Percentiles rank a stretch among this genome's conserved stretches.
Conservation (phyloP, 2,797 vertebrate genomes). For the Sylvia borin region DNA sequence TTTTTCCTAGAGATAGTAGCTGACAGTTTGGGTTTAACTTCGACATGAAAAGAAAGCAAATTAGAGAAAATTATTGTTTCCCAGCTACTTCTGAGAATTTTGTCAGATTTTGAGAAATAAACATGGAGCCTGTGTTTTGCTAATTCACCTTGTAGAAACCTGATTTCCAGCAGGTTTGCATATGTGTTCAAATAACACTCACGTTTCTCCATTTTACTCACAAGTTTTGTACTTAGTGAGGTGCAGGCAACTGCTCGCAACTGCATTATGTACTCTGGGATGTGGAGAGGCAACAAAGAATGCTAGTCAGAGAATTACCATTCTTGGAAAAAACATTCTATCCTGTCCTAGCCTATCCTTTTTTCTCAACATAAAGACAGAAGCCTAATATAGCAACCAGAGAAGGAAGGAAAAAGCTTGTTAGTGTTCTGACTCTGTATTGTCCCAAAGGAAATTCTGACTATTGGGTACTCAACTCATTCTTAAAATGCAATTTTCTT, state of each 20-base stretch:
- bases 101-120: background rate
- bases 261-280: background rate
- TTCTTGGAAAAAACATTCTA: background rate
- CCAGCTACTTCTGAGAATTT: background rate
- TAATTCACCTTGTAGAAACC: background rate
- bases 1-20: background rate
- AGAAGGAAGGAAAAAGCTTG: background rate
- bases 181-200: background rate
- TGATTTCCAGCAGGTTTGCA: background rate
- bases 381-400: background rate
- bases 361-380: background rate
- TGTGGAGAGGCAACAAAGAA: background rate
- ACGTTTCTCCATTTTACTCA: background rate
- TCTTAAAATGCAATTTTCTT: conserved; percentile 4
- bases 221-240: background rate
- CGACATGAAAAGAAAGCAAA: background rate
- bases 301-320: background rate
- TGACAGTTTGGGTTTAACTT: background rate
- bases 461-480: background rate
- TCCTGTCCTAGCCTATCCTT: background rate
- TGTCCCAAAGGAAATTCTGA: conserved; percentile 19
- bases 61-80: background rate
- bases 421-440: background rate
- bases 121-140: background rate
- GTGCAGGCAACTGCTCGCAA: background rate